Conservation (phyloP, 1,140 invertebrate genomes). For the Drosophila ercepeae region DNA sequence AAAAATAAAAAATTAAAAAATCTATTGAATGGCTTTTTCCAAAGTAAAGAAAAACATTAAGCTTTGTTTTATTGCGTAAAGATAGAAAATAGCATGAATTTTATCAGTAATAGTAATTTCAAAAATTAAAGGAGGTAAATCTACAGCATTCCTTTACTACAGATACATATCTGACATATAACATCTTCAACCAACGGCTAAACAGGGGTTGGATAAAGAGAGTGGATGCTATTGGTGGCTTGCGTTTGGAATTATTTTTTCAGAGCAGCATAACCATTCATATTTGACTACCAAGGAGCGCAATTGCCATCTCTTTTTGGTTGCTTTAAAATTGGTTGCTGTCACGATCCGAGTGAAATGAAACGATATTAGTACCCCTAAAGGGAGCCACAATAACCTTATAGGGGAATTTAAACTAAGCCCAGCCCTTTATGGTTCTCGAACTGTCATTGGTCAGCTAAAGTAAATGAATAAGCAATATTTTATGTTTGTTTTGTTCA, state of each 20-base stretch:
- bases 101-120: slow-evolving; percentile 49
- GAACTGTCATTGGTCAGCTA: slow-evolving; percentile 52
- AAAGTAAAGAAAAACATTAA: too few species aligned
- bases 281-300: slow-evolving; percentile 6
- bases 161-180: slow-evolving; percentile 7
- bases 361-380: slow-evolving; percentile 16
- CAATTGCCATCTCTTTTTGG: slow-evolving; percentile 36
- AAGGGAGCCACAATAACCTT: slow-evolving; percentile 18
- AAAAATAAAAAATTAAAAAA: too few species aligned
- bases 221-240: slow-evolving; percentile 52
- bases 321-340: neutral
- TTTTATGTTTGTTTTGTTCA: slow-evolving; percentile 79
- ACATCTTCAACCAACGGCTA: slow-evolving; percentile 37
- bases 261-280: slow-evolving; percentile 6
- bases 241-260: slow-evolving; percentile 11
- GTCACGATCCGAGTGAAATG: slow-evolving; percentile 28
- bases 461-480: slow-evolving; percentile 74
- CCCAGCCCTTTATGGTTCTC: slow-evolving; percentile 37
- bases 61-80: slow-evolving; percentile 68
- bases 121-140: slow-evolving; percentile 50
- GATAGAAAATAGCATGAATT: slow-evolving; percentile 59
- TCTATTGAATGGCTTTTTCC: too few species aligned
- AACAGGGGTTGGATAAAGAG: slow-evolving; percentile 47
- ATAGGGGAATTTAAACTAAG: slow-evolving; percentile 25
- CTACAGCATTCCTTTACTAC: slow-evolving; percentile 61